phyloP scores from a whole-genome alignment of 2,113 vertebrate genomes.

The Dipodomys stephensi region DNA sequence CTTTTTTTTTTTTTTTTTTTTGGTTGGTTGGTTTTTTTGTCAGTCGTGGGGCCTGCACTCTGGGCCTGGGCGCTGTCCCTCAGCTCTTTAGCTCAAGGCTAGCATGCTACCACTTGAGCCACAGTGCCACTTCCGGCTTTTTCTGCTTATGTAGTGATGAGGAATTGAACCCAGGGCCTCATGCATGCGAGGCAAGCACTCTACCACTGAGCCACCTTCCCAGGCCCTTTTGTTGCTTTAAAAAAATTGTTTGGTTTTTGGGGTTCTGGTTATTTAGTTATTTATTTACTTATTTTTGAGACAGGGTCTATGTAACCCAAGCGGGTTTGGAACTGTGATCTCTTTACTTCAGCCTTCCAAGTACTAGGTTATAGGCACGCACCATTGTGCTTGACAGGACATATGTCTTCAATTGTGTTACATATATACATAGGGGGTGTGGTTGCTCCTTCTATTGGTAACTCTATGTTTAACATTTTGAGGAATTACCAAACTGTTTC shows the following conservation, averaged over 20 bases:
- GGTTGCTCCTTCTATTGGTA: neutral
- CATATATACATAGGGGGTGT: neutral
- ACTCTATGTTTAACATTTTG: slow-evolving; percentile 5
- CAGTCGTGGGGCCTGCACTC: no score
- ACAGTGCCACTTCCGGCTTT: no score
- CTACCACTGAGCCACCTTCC: no score
- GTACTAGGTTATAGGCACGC: neutral
- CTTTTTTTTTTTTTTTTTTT: neutral
- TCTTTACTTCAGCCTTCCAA: neutral
- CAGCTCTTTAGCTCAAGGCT: no score
- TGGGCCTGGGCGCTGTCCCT: no score
- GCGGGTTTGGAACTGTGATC: neutral
- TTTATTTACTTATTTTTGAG: neutral
- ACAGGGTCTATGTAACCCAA: neutral
- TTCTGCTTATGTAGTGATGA: no score
- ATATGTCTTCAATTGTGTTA: neutral
- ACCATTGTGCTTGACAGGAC: neutral
- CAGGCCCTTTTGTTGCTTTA: no score
- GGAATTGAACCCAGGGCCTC: no score
- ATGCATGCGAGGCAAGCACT: no score
- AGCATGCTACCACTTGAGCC: no score
- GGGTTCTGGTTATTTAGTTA: neutral
- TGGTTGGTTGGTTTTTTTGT: no score
- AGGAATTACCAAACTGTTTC: neutral
- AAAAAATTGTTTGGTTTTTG: no score